phyloP scores from a whole-genome alignment of 2,797 vertebrate species.

The Chloroceryle inda region DNA sequence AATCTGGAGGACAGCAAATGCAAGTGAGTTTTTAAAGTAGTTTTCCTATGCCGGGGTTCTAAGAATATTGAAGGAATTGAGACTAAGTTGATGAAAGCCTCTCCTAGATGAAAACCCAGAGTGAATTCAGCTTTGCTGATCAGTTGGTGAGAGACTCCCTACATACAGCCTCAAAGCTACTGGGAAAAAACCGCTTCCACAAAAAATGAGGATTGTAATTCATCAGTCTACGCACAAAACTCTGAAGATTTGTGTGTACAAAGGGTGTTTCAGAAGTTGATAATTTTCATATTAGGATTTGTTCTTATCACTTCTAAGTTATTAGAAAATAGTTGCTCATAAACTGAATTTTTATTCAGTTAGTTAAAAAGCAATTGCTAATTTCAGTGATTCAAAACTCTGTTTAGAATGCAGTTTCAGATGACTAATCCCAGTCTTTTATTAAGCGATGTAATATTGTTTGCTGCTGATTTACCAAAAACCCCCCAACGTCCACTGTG shows the following conservation, averaged over 20 bases:
- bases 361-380: slow-evolving; percentile 65
- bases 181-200: slow-evolving; percentile 3
- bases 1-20: neutral
- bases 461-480: slow-evolving; percentile 15
- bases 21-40: slow-evolving; percentile 4
- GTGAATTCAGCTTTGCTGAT: neutral
- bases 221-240: neutral
- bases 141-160: neutral
- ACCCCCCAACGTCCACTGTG: neutral
- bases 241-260: neutral
- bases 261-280: neutral
- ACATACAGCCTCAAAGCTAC: neutral
- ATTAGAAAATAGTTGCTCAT: slow-evolving; percentile 70
- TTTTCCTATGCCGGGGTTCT: neutral
- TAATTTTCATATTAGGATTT: slow-evolving; percentile 63
- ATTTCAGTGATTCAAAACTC: slow-evolving; percentile 66
- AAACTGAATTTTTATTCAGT: slow-evolving; percentile 64
- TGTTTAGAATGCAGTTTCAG: slow-evolving; percentile 37
- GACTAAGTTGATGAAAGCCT: slow-evolving; percentile 8
- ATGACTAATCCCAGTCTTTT: slow-evolving; percentile 33
- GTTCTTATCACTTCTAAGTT: slow-evolving; percentile 63
- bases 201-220: neutral
- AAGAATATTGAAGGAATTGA: neutral
- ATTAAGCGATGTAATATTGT: slow-evolving; percentile 32
- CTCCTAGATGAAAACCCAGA: slow-evolving; percentile 31